A percentile compares a stretch with the other conserved stretches of the same genome.
phyloP scores from a whole-genome alignment of 1,140 invertebrate genomes.

The Nymphalis io region DNA sequence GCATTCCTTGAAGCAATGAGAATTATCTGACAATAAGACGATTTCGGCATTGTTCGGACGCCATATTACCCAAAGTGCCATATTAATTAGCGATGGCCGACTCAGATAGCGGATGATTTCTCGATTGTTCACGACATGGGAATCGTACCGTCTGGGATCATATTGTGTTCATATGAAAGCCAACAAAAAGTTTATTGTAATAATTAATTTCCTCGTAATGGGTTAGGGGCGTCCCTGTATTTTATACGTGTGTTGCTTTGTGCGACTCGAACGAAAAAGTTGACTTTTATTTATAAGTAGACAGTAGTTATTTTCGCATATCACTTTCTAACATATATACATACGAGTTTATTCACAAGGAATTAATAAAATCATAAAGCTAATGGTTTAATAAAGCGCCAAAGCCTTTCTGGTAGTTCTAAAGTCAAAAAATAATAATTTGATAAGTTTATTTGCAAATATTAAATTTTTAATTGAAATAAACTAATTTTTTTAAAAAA shows the following conservation, averaged over 20 bases:
- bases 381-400: too few relatives aligned
- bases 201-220: slow-evolving; percentile 1
- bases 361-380: too few relatives aligned
- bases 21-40: slow-evolving; percentile 37
- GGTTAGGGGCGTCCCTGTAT: background rate
- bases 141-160: slow-evolving; percentile 41
- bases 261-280: too few relatives aligned
- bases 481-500: too few relatives aligned
- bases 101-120: slow-evolving; percentile 44
- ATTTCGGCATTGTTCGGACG: slow-evolving; percentile 38
- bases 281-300: too few relatives aligned
- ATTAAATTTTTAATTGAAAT: too few relatives aligned
- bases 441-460: too few relatives aligned
- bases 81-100: slow-evolving; percentile 53
- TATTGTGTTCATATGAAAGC: slow-evolving; percentile 42
- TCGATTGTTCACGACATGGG: slow-evolving; percentile 47
- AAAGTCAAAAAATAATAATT: too few relatives aligned
- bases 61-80: slow-evolving; percentile 36
- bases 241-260: background rate
- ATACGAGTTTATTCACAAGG: too few relatives aligned
- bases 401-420: too few relatives aligned
- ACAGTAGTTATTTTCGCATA: too few relatives aligned
- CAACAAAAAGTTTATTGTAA: slow-evolving; percentile 19
- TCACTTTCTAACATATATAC: too few relatives aligned
- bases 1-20: slow-evolving; percentile 20